Evolutionary conservation across 2,888 invertebrate species (phyloP).

Genomic region (Heliconius sara): DNA sequence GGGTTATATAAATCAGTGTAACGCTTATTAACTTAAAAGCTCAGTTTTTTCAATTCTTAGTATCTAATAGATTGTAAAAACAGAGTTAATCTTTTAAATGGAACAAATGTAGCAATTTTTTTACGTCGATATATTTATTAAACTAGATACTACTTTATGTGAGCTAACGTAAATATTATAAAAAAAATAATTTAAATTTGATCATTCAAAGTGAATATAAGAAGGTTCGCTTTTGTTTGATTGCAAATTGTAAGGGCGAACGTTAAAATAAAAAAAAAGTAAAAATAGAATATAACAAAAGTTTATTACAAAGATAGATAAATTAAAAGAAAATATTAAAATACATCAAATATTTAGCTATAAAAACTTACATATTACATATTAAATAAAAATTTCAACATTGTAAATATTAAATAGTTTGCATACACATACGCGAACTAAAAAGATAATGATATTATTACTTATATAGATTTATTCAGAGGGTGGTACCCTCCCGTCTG

Average conservation of each 20-base stretch:
- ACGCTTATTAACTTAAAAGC: slow-evolving; percentile 37
- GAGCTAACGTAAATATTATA: too few relatives aligned
- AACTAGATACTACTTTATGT: too few relatives aligned
- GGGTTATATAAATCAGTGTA: slow-evolving; percentile 33
- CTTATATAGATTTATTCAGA: slow-evolving; percentile 14
- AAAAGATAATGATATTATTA: slow-evolving; percentile 24
- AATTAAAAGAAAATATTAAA: not conserved
- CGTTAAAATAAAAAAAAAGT: too few relatives aligned
- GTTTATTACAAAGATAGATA: not conserved
- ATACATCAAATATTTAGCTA: not conserved
- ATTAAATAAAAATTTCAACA: not conserved
- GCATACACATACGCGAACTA: slow-evolving; percentile 5
- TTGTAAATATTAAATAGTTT: slow-evolving; percentile 7
- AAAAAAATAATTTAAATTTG: too few relatives aligned
- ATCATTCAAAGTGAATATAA: too few relatives aligned
- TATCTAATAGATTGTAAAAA: not conserved
- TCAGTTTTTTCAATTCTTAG: not conserved
- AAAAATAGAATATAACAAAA: too few relatives aligned
- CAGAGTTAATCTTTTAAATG: too few relatives aligned
- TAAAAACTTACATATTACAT: not conserved
- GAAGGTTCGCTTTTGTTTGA: too few relatives aligned
- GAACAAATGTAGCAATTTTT: too few relatives aligned
- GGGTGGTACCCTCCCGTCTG: slow-evolving; percentile 34
- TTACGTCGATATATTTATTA: too few relatives aligned
- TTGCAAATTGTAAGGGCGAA: too few relatives aligned